These are phyloP conservation scores for Crenuchus spilurus DNA, from an alignment of 2,797 vertebrate species.

Conservation along the genomic window DNA sequence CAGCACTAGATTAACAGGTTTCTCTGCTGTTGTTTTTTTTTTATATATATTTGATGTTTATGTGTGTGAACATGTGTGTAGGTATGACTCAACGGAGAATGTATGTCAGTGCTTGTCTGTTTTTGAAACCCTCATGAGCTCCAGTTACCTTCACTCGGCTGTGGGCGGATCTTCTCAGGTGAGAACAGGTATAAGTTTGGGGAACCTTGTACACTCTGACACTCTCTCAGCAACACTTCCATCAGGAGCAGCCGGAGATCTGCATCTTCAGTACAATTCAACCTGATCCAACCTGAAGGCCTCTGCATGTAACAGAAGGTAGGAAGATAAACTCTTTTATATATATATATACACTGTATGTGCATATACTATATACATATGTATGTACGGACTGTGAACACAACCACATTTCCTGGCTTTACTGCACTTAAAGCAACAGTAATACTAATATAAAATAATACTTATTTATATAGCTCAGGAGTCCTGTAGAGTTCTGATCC, in stretches of 20 bases:
- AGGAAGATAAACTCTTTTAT: no score
- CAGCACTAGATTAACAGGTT: conserved; percentile 40
- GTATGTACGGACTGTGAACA: no score
- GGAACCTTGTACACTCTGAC: conserved; percentile 45
- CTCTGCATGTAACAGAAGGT: conserved; percentile 12
- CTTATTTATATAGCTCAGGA: no score
- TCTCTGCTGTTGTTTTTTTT: conserved; percentile 37
- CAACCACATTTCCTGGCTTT: no score
- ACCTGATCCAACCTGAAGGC: background rate
- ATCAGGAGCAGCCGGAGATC: background rate
- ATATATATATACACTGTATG: no score
- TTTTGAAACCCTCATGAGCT: conserved; percentile 71
- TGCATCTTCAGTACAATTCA: background rate
- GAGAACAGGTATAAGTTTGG: conserved; percentile 52
- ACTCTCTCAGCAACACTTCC: conserved; percentile 15
- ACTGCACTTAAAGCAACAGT: no score
- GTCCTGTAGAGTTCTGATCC: no score
- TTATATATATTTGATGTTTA: background rate
- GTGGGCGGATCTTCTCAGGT: conserved; percentile 54
- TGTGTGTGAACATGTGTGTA: no score
- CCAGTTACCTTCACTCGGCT: conserved; percentile 65
- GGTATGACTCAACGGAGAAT: conserved; percentile 49
- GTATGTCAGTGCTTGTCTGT: conserved; percentile 58
- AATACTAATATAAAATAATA: no score
- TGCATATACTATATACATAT: no score